Base-by-base conservation (phyloP, 2,888 invertebrate species). In the Empis livida region DNA sequence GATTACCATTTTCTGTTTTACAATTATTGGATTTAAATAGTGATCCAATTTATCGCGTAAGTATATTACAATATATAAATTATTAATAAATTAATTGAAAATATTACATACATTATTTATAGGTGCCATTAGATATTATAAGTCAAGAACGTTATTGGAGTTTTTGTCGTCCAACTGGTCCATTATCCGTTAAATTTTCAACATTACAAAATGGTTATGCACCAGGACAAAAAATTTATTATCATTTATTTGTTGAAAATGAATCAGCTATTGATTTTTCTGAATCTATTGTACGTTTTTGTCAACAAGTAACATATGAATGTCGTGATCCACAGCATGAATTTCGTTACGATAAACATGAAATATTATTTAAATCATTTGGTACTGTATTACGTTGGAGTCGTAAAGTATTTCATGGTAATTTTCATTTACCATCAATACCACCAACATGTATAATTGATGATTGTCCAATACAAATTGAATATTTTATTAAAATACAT, bases 11-110 rank as follows among this genome's bases (percentile, higher is more conserved):
- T 62, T 87, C 84, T 45, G 82, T 92, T 37, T 76, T 87, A 53
- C 80, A 84, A 56, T 78, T 82, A 23, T 71, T 89, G 58, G 90
- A 92, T 68, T 73, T 92, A 54, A 92, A 91, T 70, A 73, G 76
- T 53, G 80, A 82, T 66, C 73, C 79, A 17, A 76, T 77, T 53
- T 80, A 82, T 49, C 76, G 74, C 67, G 84, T 84, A 68, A 68
- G 70, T 55, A 44, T 42, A 10, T 11, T 32, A 13, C 8, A 16
- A 14, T 20, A 38, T 27, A n/a, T 23, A 40, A 15, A 17, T 17
- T 40, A 40, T 11, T 16, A 11, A 16, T 41, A 23, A n/a, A 23
- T 41, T 27, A 9, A 4, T 16, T 23, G n/a, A n/a, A n/a, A n/a
- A n/a, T n/a, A n/a, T 20, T 20, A 17, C 4, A 10, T 10, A 3